phyloP scores from a whole-genome alignment of 1,140 invertebrate species.

The Scaptomyza montana region DNA sequence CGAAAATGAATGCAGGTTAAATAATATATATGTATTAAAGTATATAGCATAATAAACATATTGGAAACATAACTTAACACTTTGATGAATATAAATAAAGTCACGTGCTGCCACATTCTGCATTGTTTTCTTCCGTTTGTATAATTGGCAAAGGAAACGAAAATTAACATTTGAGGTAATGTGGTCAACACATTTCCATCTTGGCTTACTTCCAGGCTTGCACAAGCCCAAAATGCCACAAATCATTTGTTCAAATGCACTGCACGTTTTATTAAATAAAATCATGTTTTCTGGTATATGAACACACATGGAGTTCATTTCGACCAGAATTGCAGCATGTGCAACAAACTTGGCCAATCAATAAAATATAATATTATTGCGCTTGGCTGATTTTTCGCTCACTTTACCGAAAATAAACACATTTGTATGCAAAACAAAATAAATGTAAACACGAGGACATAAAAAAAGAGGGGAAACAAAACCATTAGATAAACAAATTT shows the following conservation, averaged over 20 bases:
- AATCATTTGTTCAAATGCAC: background rate
- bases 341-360: constrained; percentile 20
- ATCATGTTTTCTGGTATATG: constrained; percentile 9
- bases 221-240: background rate
- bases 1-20: no score
- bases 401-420: constrained; percentile 5
- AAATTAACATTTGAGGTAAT: background rate
- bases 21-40: no score
- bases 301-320: background rate
- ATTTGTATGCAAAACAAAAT: background rate
- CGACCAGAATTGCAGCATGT: constrained; percentile 6
- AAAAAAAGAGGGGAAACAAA: background rate
- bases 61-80: no score
- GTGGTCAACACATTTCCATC: background rate
- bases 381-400: constrained; percentile 6
- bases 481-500: background rate
- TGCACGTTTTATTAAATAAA: constrained; percentile 3
- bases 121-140: background rate
- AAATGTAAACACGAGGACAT: background rate
- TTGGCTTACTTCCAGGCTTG: background rate
- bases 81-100: no score
- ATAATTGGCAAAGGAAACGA: background rate
- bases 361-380: constrained; percentile 22
- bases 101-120: background rate
- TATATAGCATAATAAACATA: no score